phyloP scores from a whole-genome alignment of 2,797 vertebrate species.

The Pyrocephalus nanus region DNA sequence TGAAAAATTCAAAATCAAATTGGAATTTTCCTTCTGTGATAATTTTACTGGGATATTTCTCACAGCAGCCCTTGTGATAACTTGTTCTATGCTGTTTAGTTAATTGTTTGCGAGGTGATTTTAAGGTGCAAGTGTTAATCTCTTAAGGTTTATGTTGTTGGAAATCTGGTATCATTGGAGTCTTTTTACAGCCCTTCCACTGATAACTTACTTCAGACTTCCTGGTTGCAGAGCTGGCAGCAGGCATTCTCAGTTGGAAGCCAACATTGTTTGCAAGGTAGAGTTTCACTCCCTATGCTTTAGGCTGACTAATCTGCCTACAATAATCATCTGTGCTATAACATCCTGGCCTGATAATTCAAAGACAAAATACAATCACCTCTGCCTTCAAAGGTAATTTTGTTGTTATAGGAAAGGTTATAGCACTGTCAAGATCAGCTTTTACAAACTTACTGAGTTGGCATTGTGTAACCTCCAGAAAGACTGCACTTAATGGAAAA shows the following conservation, averaged over 20 bases:
- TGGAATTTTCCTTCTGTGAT: background rate
- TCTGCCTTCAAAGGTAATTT: background rate
- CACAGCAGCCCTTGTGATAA: background rate
- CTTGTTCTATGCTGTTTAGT: background rate
- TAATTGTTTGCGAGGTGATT: background rate
- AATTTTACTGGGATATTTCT: background rate
- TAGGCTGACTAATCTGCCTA: background rate
- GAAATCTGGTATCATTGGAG: background rate
- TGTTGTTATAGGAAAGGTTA: constrained; percentile 23
- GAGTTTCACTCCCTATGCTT: background rate
- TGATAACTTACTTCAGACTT: background rate
- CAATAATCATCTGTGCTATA: background rate
- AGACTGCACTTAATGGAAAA: background rate
- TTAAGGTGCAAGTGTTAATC: background rate
- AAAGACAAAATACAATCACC: background rate
- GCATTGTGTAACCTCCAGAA: background rate
- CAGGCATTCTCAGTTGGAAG: background rate
- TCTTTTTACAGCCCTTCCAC: background rate
- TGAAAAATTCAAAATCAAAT: background rate
- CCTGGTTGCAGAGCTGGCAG: background rate
- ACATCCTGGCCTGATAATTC: background rate
- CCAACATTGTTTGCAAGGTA: background rate
- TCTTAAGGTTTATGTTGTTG: background rate
- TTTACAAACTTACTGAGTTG: background rate
- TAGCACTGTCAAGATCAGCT: background rate